phyloP scores from a whole-genome alignment of 2,888 invertebrate species.

The Deilephila elpenor region DNA sequence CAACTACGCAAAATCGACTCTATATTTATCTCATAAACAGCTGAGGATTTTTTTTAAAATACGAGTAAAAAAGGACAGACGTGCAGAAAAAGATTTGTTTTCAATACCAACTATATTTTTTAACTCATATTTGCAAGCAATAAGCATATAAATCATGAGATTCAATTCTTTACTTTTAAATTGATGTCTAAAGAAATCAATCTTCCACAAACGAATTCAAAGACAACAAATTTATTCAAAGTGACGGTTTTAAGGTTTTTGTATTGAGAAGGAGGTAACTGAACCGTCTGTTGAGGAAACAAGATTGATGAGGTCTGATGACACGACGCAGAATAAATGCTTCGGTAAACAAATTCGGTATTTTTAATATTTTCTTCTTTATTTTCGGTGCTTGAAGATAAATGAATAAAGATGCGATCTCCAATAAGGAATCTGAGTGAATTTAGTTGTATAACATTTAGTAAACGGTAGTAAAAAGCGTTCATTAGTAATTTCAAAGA shows the following conservation, averaged over 20 bases:
- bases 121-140: neutral
- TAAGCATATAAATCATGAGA: neutral
- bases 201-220: conserved; percentile 6
- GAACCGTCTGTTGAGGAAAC: neutral
- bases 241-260: neutral
- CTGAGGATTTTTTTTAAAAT: no score
- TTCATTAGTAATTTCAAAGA: no score
- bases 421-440: no score
- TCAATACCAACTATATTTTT: no score
- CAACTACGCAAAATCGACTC: no score
- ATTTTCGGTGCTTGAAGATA: neutral
- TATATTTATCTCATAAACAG: no score
- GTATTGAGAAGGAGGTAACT: neutral
- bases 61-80: no score
- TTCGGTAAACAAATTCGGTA: neutral
- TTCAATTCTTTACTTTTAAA: neutral
- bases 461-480: no score
- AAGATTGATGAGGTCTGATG: conserved; percentile 22
- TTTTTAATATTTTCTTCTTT: conserved; percentile 15
- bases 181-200: neutral
- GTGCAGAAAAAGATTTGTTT: no score
- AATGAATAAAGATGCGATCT: no score
- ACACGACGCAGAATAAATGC: neutral
- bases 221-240: conserved; percentile 21
- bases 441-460: no score